These are phyloP conservation scores for Spodoptera exigua DNA, from an alignment of 2,888 invertebrate species.

Conservation along the genomic window DNA sequence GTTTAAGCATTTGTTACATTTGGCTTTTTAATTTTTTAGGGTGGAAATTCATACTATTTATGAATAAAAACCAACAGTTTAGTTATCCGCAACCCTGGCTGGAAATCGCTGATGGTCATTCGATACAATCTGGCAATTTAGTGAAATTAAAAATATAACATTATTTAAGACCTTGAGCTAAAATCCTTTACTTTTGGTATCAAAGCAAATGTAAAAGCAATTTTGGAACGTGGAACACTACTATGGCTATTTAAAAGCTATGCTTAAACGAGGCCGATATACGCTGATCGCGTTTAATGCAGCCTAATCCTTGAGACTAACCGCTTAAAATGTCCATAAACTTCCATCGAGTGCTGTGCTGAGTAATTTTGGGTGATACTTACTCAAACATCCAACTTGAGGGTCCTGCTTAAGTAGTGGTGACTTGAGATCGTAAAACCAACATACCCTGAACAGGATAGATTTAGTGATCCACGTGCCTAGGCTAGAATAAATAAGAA, in stretches of 20 bases:
- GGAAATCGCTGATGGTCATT: no score
- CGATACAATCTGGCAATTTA: no score
- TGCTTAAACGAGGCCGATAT: background rate
- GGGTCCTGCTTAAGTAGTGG: constrained; percentile 48
- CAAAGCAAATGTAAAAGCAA: no score
- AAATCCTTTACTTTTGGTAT: no score
- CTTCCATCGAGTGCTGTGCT: constrained; percentile 67
- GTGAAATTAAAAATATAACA: no score
- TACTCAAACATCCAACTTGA: constrained; percentile 60
- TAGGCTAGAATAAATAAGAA: constrained; percentile 40
- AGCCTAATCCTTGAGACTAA: constrained; percentile 43
- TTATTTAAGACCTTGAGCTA: no score
- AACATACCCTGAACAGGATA: constrained; percentile 36
- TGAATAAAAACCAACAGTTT: no score
- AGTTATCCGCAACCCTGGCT: no score
- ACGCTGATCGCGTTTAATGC: constrained; percentile 22
- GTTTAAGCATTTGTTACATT: no score
- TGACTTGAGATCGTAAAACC: constrained; percentile 55
- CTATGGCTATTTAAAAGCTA: background rate
- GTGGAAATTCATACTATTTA: no score
- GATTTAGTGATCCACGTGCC: constrained; percentile 36
- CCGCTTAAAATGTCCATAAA: constrained; percentile 61
- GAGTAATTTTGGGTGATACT: constrained; percentile 67
- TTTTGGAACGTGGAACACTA: background rate
- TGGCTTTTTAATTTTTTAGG: no score